phyloP scores from a whole-genome alignment of 2,888 invertebrate genomes.

The Norana najaformis region DNA sequence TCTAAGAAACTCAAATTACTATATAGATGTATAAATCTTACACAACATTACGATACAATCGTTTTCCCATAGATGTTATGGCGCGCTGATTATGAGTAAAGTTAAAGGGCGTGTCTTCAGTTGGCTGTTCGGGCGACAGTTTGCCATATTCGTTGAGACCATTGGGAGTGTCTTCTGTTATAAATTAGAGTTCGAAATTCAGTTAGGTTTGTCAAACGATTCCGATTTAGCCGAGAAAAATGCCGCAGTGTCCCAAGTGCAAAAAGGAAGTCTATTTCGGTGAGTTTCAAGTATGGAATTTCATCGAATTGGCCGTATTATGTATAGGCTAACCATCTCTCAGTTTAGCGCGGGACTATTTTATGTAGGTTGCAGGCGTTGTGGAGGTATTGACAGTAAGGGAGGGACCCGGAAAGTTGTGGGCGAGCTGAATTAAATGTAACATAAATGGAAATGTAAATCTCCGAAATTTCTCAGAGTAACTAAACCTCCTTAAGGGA shows the following conservation, averaged over 20 bases:
- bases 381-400: background rate
- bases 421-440: background rate
- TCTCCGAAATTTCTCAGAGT: too few relatives aligned
- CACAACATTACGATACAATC: background rate
- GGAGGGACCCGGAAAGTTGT: background rate
- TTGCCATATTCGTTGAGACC: background rate
- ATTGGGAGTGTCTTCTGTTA: background rate
- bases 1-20: background rate
- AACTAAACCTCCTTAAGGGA: too few relatives aligned
- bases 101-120: background rate
- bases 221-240: constrained; percentile 42
- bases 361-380: background rate
- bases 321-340: too few relatives aligned
- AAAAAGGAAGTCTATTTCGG: constrained; percentile 58
- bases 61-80: background rate
- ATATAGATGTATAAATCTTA: background rate
- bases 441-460: too few relatives aligned
- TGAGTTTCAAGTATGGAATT: constrained; percentile 44
- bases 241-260: constrained; percentile 58
- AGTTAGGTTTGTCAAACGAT: background rate
- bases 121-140: background rate
- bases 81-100: constrained; percentile 3
- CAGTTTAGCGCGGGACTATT: background rate
- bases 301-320: background rate
- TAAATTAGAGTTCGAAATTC: background rate